Evolutionary conservation across 2,797 vertebrate genomes (phyloP).

Genomic region (Ptychadena robeensis): DNA sequence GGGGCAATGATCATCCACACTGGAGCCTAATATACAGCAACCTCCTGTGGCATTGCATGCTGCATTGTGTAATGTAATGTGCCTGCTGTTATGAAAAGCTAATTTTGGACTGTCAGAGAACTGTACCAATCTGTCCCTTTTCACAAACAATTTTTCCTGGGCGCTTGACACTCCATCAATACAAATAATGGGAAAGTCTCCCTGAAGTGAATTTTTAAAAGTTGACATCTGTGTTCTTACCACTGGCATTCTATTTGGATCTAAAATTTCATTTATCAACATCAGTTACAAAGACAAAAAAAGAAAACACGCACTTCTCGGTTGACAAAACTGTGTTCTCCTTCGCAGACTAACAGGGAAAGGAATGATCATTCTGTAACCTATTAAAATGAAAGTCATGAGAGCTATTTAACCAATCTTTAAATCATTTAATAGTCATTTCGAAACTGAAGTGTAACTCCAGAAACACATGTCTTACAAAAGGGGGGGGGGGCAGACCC

Average conservation of each 20-base stretch:
- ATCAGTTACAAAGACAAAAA: slow-evolving; percentile 42
- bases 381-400: neutral
- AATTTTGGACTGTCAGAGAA: slow-evolving; percentile 51
- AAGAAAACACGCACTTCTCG: neutral
- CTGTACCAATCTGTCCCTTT: slow-evolving; percentile 50
- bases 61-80: slow-evolving; percentile 48
- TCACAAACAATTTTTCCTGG: slow-evolving; percentile 49
- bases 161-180: slow-evolving; percentile 56
- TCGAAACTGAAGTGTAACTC: neutral
- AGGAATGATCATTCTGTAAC: neutral
- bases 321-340: slow-evolving; percentile 3
- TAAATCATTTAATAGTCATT: neutral
- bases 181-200: slow-evolving; percentile 58
- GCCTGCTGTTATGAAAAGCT: slow-evolving; percentile 55
- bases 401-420: neutral
- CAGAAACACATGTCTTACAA: too few species aligned
- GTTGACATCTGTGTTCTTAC: slow-evolving; percentile 56
- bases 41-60: slow-evolving; percentile 35
- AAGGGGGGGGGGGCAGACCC: too few species aligned
- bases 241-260: slow-evolving; percentile 52
- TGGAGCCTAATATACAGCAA: slow-evolving; percentile 1
- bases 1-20: neutral
- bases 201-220: slow-evolving; percentile 58
- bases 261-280: slow-evolving; percentile 49
- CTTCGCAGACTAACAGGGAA: neutral